phyloP scores from a whole-genome alignment of 2,888 invertebrate species.

The Protodeltote pygarga region DNA sequence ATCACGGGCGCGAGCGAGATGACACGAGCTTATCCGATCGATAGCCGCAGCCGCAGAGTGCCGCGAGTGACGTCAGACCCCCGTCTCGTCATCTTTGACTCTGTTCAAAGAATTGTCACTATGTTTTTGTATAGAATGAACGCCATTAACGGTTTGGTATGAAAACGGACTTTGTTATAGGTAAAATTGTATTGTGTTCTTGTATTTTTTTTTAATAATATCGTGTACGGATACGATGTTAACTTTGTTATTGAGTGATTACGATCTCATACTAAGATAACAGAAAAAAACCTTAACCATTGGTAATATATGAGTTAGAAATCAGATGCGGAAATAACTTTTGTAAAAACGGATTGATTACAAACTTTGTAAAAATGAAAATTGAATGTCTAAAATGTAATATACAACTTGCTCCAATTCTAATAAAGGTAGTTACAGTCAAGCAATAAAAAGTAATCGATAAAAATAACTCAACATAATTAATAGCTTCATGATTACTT shows the following conservation, averaged over 20 bases:
- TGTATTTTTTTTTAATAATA: constrained; percentile 1
- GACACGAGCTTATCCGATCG: constrained; percentile 79
- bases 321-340: no score
- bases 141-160: constrained; percentile 47
- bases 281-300: no score
- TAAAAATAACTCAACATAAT: constrained; percentile 43
- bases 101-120: constrained; percentile 83
- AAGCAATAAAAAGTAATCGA: constrained; percentile 36
- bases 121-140: constrained; percentile 69
- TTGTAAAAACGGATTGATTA: no score
- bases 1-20: constrained; percentile 70
- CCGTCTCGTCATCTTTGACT: constrained; percentile 85
- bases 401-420: no score
- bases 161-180: constrained; percentile 17
- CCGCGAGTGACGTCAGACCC: constrained; percentile 83
- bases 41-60: constrained; percentile 87
- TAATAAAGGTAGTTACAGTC: constrained; percentile 10
- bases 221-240: constrained; percentile 1
- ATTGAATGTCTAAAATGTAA: no score
- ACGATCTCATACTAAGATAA: constrained; percentile 7
- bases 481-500: constrained; percentile 44
- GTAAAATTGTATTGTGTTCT: constrained; percentile 10
- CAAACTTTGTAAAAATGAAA: no score
- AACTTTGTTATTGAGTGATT: constrained; percentile 24
- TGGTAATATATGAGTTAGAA: no score